Percentiles rank a stretch among this genome's conserved stretches.
Conservation (phyloP, 2,797 vertebrate genomes). For the Brotula barbata region DNA sequence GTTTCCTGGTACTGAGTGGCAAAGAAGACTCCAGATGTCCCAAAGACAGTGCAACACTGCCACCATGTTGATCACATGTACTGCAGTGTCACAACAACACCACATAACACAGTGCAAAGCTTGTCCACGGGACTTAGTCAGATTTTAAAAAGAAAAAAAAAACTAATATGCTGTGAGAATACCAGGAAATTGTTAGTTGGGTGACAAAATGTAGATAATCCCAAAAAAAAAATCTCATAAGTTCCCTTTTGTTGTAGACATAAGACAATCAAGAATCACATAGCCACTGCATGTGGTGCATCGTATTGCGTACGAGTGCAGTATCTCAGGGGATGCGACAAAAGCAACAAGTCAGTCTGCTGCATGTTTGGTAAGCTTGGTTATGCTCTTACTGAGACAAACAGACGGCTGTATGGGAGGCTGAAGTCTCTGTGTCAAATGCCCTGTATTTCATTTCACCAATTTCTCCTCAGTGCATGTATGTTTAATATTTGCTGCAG, state of each 20-base stretch:
- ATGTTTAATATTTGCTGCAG: slow-evolving; percentile 53
- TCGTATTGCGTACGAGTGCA: background rate
- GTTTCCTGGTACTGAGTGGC: slow-evolving; percentile 55
- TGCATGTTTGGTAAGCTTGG: slow-evolving; percentile 24
- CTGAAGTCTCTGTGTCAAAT: slow-evolving; percentile 23
- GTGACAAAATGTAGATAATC: background rate
- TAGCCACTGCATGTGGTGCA: background rate
- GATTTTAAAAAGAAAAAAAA: background rate
- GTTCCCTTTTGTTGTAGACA: background rate
- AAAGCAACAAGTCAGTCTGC: background rate
- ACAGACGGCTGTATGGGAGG: slow-evolving; percentile 19
- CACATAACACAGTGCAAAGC: slow-evolving; percentile 8
- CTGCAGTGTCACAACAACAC: slow-evolving; percentile 55
- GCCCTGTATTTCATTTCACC: slow-evolving; percentile 53
- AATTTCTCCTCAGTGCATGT: slow-evolving; percentile 38
- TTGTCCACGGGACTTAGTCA: background rate
- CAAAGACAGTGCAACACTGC: slow-evolving; percentile 76
- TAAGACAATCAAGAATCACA: slow-evolving; percentile 2
- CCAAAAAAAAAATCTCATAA: too few relatives aligned
- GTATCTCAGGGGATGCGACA: slow-evolving; percentile 6
- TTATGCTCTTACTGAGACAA: slow-evolving; percentile 20
- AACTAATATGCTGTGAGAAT: background rate
- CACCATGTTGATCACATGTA: slow-evolving; percentile 71
- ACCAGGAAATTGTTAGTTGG: background rate
- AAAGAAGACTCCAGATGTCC: slow-evolving; percentile 31